phyloP scores from a whole-genome alignment of 2,888 invertebrate genomes.

The Vanessa cardui region DNA sequence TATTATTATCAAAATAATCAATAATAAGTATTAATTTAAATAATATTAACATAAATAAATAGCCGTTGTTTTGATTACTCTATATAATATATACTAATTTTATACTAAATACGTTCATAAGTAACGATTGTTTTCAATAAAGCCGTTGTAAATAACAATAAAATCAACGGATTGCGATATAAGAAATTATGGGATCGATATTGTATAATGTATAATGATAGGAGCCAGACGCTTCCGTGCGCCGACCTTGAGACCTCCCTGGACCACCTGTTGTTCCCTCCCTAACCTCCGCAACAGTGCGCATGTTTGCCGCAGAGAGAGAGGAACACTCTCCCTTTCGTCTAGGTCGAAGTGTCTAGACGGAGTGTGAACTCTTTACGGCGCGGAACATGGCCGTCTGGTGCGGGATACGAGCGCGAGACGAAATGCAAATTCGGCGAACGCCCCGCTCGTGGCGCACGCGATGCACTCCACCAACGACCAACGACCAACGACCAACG shows the following conservation, averaged over 20 bases:
- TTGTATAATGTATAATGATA: constrained; percentile 67
- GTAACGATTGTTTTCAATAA: not conserved
- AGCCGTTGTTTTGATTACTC: too few relatives aligned
- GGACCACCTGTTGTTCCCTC: constrained; percentile 64
- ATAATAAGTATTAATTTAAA: not conserved
- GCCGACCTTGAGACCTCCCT: constrained; percentile 71
- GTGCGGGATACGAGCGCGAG: constrained; percentile 33
- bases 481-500: not conserved
- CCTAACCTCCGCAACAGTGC: constrained; percentile 63
- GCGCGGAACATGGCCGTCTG: constrained; percentile 41
- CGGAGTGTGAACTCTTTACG: constrained; percentile 78
- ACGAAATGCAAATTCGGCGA: constrained; percentile 54
- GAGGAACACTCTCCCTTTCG: constrained; percentile 62
- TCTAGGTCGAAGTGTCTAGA: constrained; percentile 80
- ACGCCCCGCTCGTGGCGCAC: constrained; percentile 36
- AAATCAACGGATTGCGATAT: constrained; percentile 1
- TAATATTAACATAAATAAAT: not conserved
- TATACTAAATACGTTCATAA: not conserved
- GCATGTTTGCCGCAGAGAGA: constrained; percentile 73
- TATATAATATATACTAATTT: too few relatives aligned
- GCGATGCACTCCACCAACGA: constrained; percentile 25
- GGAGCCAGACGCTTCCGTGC: constrained; percentile 77
- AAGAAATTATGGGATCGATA: constrained; percentile 60
- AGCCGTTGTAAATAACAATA: not conserved
- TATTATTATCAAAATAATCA: not conserved